Percentiles rank a stretch among this genome's conserved stretches.
These are phyloP conservation scores for Leucania comma DNA, from an alignment of 2,888 invertebrate genomes.

Conservation along the genomic window DNA sequence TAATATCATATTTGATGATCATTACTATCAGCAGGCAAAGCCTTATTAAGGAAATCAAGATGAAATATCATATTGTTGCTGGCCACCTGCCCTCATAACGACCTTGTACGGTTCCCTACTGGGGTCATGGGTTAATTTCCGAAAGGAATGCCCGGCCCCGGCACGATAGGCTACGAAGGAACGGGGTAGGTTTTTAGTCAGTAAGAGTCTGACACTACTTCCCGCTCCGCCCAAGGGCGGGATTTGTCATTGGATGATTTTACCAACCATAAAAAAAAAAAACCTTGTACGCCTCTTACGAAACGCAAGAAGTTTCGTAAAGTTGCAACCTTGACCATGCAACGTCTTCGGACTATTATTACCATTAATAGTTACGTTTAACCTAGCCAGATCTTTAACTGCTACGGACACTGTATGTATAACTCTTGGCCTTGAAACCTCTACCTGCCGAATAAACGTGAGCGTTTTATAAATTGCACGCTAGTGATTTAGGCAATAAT, in stretches of 20 bases:
- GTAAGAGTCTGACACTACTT: no score
- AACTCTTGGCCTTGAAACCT: constrained; percentile 52
- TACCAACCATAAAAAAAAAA: no score
- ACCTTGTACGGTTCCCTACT: constrained; percentile 4
- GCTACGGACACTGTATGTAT: constrained; percentile 36
- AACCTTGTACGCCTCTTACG: constrained; percentile 10
- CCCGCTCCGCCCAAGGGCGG: no score
- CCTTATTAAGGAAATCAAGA: not conserved
- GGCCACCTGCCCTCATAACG: constrained; percentile 1
- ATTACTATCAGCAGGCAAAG: not conserved
- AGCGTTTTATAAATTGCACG: constrained; percentile 54
- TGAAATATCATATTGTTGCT: not conserved
- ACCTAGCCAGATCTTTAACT: constrained; percentile 32
- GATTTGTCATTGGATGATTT: no score
- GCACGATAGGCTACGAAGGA: no score
- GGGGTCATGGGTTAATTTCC: no score
- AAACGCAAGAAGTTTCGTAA: constrained; percentile 24
- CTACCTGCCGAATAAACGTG: constrained; percentile 57
- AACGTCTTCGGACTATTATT: constrained; percentile 38
- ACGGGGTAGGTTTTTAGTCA: no score
- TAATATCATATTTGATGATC: not conserved
- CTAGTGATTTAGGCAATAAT: constrained; percentile 50
- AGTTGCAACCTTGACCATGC: constrained; percentile 42
- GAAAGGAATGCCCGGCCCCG: no score
- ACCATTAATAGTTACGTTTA: constrained; percentile 34